Conservation (phyloP, 2,113 vertebrate genomes). For the Pantherophis guttatus region DNA sequence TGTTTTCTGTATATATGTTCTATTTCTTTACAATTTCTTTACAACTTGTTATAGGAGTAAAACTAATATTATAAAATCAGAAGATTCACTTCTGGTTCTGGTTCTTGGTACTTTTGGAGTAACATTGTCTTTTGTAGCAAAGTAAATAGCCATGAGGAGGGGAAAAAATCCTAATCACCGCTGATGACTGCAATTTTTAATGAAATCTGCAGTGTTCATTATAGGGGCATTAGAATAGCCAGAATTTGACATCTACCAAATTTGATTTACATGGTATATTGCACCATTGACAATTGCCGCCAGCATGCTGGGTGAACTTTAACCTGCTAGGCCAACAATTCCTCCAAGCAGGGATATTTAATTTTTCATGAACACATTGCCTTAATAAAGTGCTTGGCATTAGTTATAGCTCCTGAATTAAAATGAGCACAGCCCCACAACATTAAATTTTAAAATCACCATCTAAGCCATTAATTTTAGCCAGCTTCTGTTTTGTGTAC, state of each 20-base stretch:
- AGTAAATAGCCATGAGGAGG: neutral
- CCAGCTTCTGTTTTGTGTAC: conserved; percentile 23
- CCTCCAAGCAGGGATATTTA: conserved; percentile 50
- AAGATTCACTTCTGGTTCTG: neutral
- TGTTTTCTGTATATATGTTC: neutral
- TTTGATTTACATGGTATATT: conserved; percentile 36
- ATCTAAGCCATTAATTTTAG: conserved; percentile 55
- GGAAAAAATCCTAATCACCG: neutral
- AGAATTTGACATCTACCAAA: conserved; percentile 7
- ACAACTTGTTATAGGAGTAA: neutral
- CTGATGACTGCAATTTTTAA: neutral
- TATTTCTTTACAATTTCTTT: neutral
- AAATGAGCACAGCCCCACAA: conserved; percentile 59
- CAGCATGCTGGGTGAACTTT: conserved; percentile 41
- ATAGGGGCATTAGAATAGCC: conserved; percentile 20
- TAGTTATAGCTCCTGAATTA: conserved; percentile 68
- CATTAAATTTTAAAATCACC: conserved; percentile 63
- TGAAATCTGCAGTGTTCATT: neutral
- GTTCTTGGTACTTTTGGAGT: neutral
- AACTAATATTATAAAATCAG: neutral
- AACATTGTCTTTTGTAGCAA: neutral
- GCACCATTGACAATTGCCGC: conserved; percentile 40
- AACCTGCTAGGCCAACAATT: conserved; percentile 53
- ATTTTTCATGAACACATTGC: conserved; percentile 55
- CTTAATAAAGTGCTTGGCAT: conserved; percentile 65